Percentiles rank a stretch among this genome's conserved stretches.
Conservation (phyloP, 2,113 vertebrate genomes). For the Leiothrix lutea region DNA sequence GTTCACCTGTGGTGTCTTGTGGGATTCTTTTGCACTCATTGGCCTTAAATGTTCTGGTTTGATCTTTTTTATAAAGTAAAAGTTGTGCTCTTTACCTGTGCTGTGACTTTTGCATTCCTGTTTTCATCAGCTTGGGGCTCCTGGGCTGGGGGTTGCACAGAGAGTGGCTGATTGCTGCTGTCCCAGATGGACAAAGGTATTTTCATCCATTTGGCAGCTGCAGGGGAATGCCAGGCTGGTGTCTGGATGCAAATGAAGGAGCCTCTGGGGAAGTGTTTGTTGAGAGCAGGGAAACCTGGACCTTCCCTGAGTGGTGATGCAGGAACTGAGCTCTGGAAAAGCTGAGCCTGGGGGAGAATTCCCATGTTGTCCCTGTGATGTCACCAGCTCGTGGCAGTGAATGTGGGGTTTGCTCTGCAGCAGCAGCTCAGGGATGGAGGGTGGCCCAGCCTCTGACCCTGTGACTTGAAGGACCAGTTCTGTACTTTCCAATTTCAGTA, state of each 20-base stretch:
- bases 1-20: not conserved
- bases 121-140: not conserved
- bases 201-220: not conserved
- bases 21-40: slow-evolving; percentile 34
- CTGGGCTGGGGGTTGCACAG: accelerated
- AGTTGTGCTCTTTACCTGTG: not conserved
- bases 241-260: not conserved
- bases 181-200: not conserved
- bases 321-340: not conserved
- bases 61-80: slow-evolving; percentile 42
- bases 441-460: not conserved
- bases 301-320: not conserved
- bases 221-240: accelerated
- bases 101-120: not conserved
- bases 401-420: not conserved
- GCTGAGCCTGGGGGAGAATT: not conserved
- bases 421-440: not conserved
- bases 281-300: not conserved
- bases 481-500: not conserved
- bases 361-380: not conserved
- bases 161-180: not conserved
- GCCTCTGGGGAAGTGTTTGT: not conserved
- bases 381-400: not conserved
- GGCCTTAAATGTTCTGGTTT: not conserved
- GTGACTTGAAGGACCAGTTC: not conserved